Base-by-base conservation (phyloP, 2,888 invertebrate species). In the Plebejus argus region DNA sequence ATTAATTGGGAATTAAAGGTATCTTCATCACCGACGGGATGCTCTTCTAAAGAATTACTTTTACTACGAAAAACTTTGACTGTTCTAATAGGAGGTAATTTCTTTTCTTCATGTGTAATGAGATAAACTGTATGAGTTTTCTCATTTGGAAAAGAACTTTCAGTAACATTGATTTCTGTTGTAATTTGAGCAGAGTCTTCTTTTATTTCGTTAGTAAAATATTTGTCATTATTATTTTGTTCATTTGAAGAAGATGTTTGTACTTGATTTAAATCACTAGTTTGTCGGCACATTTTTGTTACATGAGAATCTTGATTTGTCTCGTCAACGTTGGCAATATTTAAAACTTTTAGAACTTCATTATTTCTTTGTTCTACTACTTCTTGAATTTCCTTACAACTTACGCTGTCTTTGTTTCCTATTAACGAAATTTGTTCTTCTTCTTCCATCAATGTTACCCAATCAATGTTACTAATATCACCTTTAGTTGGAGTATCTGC, bases 31-130 rank as follows among this genome's bases (percentile, higher is more conserved):
- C 66, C 76, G 84, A 83, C 53, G 76, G 70, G 82, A 79, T 76
- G 79, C 81, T 89, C 90, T 81, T 92, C 92, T 78, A 89, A 82
- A 6, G 89, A 95, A 93, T 91, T 96, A 90, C 94, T 96, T 93
- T 94, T 96, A 94, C 90, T 96, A 84, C 88, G 95, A 91, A 90
- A 96, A 35, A 93, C 86, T 87, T 93, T 94, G 0, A 93, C 90
- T 33, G 93, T 93, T 80, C 93, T 93, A 71, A 96, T 95, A 15
- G 96, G 96, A 79, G 95, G 95, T 84, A 96, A 90, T 88, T 95
- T 95, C 82, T 96, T 95, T 89, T 96, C 96, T 89, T 97, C 96
- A 79, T 97, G 96, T 6, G 96, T 96, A 81, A 97, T 96, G 70
- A 97, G 89, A 78, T 96, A 95, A 82, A 96, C 95, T 77, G 91